phyloP scores from a whole-genome alignment of 2,113 vertebrate species.

The Eclectus roratus region DNA sequence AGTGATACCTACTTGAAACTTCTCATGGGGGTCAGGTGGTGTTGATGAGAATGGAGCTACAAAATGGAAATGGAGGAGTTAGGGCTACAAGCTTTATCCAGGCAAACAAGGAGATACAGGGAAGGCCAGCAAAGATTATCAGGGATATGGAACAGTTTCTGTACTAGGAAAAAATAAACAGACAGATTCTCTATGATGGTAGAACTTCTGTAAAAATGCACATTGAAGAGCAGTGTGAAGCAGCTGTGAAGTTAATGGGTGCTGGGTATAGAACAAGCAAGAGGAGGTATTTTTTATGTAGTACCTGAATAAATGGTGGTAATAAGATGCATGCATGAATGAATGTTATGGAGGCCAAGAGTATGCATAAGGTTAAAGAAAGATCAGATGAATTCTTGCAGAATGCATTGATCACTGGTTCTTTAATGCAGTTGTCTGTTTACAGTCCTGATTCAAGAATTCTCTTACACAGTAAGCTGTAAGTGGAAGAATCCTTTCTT shows the following conservation, averaged over 20 bases:
- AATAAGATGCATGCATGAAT: not conserved
- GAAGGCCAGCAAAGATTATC: not conserved
- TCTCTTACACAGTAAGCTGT: not conserved
- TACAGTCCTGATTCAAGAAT: not conserved
- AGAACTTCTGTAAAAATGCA: not conserved
- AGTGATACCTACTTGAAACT: not conserved
- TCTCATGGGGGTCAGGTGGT: not conserved
- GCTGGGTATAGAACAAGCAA: not conserved
- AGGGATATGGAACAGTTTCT: not conserved
- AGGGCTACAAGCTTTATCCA: not conserved
- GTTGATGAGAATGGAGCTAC: not conserved
- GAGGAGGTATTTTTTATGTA: not conserved
- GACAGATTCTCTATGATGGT: rapidly evolving
- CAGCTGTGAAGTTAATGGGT: not conserved
- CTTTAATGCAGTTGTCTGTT: not conserved
- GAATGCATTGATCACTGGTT: not conserved
- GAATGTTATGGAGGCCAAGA: not conserved
- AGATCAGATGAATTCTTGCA: not conserved
- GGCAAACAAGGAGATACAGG: not conserved
- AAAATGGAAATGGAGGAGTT: not conserved
- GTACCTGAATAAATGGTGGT: not conserved
- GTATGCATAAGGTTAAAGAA: not conserved
- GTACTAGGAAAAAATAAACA: not conserved
- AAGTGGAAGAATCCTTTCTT: not conserved
- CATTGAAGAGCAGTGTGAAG: not conserved